A percentile compares a stretch with the other conserved stretches of the same genome.
Evolutionary conservation across 2,888 invertebrate species (phyloP).

Genomic region (Pammene aurita): DNA sequence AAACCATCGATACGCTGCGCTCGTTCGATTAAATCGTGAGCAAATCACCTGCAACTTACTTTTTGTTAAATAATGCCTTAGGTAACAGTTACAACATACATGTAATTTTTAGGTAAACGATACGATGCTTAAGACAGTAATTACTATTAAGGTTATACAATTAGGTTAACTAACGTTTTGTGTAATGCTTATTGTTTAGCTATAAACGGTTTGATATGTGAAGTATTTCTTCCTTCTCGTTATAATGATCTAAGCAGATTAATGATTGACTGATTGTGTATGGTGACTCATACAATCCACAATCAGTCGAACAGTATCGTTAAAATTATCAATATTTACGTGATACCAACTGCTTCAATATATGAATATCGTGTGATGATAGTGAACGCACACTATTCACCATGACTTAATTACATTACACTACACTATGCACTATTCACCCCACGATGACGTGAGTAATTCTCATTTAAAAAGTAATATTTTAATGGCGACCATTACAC

Average conservation of each 20-base stretch:
- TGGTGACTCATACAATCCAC: too few species aligned
- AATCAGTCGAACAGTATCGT: too few species aligned
- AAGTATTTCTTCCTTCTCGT: conserved; percentile 2
- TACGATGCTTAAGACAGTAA: conserved; percentile 6
- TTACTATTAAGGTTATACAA: conserved; percentile 19
- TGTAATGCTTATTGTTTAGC: conserved; percentile 4
- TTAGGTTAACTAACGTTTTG: conserved; percentile 10
- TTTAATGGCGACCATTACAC: too few species aligned
- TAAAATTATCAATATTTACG: too few species aligned
- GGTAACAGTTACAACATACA: conserved; percentile 11
- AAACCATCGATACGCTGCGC: background rate
- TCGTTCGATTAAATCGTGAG: background rate
- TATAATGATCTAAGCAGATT: background rate
- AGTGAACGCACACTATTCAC: too few species aligned
- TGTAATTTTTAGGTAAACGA: background rate
- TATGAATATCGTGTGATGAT: too few species aligned
- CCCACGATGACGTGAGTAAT: too few species aligned
- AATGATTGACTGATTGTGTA: too few species aligned
- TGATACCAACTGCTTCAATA: too few species aligned
- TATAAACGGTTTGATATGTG: background rate
- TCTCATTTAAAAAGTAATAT: too few species aligned
- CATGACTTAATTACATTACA: too few species aligned
- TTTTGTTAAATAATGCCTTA: conserved; percentile 13
- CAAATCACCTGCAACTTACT: background rate
- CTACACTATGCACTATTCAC: too few species aligned